Conservation (phyloP, 2,797 vertebrate genomes). For the Psittacula derbiana region DNA sequence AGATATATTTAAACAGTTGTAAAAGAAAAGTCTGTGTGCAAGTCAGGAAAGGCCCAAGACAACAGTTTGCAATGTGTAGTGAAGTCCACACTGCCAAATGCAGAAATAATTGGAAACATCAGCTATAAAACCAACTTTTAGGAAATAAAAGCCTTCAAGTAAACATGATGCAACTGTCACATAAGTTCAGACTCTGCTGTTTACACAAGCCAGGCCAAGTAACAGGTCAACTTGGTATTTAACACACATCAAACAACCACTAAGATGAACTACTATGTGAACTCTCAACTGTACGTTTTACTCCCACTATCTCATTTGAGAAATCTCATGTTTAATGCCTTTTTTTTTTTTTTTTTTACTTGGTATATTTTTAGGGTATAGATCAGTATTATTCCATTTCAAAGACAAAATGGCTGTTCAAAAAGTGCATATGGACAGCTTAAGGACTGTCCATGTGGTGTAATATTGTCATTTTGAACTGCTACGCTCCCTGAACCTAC, state of each 20-base stretch:
- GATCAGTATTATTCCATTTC: not conserved
- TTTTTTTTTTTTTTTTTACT: not conserved
- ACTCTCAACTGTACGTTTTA: not conserved
- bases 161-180: fast-evolving
- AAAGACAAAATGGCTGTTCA: not conserved
- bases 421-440: not conserved
- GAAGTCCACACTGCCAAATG: not conserved
- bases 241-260: not conserved
- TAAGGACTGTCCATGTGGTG: not conserved
- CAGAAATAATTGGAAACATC: not conserved
- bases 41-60: not conserved
- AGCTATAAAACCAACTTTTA: not conserved
- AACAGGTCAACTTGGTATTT: not conserved
- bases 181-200: not conserved
- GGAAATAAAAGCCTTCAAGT: not conserved
- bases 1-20: not conserved
- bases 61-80: not conserved
- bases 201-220: not conserved
- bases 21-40: not conserved
- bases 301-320: not conserved
- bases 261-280: not conserved
- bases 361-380: not conserved
- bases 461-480: not conserved
- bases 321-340: not conserved
- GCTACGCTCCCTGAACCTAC: not conserved